Percentiles rank a stretch among this genome's conserved stretches.
These are phyloP conservation scores for Neosilurus hyrtlii DNA, from an alignment of 2,797 vertebrate species.

Conservation along the genomic window DNA sequence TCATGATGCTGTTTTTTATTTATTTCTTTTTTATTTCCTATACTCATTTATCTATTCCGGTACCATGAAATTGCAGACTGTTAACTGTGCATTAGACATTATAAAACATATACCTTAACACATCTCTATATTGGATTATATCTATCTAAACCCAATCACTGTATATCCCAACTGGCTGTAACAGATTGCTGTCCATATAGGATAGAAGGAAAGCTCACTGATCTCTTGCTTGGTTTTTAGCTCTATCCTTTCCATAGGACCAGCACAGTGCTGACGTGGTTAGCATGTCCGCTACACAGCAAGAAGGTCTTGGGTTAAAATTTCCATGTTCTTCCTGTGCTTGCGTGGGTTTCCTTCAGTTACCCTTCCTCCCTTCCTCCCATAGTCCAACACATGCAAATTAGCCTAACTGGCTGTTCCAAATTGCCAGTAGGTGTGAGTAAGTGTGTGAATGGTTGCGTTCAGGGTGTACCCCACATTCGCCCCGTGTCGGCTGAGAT, in stretches of 20 bases:
- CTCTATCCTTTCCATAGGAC: slow-evolving; percentile 2
- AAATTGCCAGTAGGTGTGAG: too few relatives aligned
- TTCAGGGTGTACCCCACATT: too few relatives aligned
- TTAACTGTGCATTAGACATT: slow-evolving; percentile 18
- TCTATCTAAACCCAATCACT: neutral
- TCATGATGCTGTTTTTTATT: neutral
- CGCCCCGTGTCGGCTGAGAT: too few relatives aligned
- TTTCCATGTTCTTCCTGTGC: too few relatives aligned
- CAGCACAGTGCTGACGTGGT: too few relatives aligned
- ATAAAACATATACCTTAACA: slow-evolving; percentile 18
- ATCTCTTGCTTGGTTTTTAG: slow-evolving; percentile 21
- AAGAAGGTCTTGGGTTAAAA: too few relatives aligned
- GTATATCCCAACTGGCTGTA: neutral
- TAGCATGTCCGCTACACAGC: too few relatives aligned
- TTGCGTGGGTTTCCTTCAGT: too few relatives aligned
- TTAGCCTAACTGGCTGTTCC: too few relatives aligned
- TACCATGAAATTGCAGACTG: slow-evolving; percentile 6
- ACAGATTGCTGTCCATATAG: neutral
- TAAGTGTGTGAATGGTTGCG: too few relatives aligned
- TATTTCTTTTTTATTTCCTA: neutral
- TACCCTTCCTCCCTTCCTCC: too few relatives aligned
- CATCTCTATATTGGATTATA: slow-evolving; percentile 23
- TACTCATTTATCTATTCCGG: slow-evolving; percentile 9
- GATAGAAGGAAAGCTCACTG: slow-evolving; percentile 36
- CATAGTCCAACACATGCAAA: too few relatives aligned